Evolutionary conservation across 2,888 invertebrate genomes (phyloP).

Genomic region (Cheilosia soror): DNA sequence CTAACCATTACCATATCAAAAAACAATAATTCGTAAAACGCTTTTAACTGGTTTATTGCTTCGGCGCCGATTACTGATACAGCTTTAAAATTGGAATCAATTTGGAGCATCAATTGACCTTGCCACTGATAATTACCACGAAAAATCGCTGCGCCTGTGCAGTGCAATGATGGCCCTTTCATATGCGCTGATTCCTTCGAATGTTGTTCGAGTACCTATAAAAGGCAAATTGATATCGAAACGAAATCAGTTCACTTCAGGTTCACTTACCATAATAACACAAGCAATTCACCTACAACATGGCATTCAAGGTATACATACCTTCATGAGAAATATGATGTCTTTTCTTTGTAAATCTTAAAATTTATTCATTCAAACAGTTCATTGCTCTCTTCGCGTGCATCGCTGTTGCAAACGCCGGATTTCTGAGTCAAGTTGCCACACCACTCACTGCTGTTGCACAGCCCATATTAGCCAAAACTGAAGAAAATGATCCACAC

Average conservation of each 20-base stretch:
- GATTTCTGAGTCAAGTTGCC: slow-evolving; percentile 75
- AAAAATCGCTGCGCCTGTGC: slow-evolving; percentile 31
- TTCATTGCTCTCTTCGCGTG: slow-evolving; percentile 76
- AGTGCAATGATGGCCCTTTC: slow-evolving; percentile 15
- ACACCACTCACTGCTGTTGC: slow-evolving; percentile 76
- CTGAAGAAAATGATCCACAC: slow-evolving; percentile 82
- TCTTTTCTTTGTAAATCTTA: not conserved
- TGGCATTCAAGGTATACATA: slow-evolving; percentile 34
- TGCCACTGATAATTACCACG: slow-evolving; percentile 30
- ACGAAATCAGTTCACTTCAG: slow-evolving; percentile 67
- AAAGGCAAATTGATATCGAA: slow-evolving; percentile 54
- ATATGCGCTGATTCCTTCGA: slow-evolving; percentile 15
- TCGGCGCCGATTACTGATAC: slow-evolving; percentile 25
- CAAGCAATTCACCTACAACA: slow-evolving; percentile 28
- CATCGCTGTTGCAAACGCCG: slow-evolving; percentile 80
- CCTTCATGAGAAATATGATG: not conserved
- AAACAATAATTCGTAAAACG: slow-evolving; percentile 22
- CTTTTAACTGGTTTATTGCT: slow-evolving; percentile 61
- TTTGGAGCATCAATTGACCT: slow-evolving; percentile 70
- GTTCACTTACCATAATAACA: slow-evolving; percentile 60
- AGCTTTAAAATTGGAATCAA: slow-evolving; percentile 51
- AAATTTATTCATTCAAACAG: slow-evolving; percentile 9
- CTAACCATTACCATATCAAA: not conserved
- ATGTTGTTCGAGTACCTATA: slow-evolving; percentile 41
- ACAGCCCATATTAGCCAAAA: slow-evolving; percentile 75